These are phyloP conservation scores for Gila orcuttii DNA, from an alignment of 2,113 vertebrate genomes.

Conservation along the genomic window DNA sequence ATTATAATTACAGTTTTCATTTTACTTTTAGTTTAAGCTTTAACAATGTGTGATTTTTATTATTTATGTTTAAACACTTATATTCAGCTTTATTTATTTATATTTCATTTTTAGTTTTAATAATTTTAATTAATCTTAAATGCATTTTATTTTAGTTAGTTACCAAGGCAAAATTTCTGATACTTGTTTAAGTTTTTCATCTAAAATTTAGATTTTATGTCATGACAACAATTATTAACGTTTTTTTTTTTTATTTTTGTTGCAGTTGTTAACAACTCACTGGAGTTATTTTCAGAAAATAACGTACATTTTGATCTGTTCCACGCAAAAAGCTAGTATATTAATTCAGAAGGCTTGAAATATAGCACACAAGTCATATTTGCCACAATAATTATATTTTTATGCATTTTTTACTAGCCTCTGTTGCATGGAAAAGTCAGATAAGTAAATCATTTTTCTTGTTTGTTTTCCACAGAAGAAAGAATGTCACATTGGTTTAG, in stretches of 20 bases:
- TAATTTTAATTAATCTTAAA: background rate
- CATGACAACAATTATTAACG: background rate
- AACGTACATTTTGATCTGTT: background rate
- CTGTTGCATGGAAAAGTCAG: background rate
- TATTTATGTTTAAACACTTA: background rate
- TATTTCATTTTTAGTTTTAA: background rate
- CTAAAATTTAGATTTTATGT: background rate
- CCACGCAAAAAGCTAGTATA: background rate
- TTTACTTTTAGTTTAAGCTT: background rate
- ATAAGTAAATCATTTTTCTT: background rate
- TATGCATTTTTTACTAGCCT: background rate
- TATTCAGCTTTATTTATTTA: background rate
- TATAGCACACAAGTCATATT: background rate
- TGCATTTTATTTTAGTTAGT: background rate
- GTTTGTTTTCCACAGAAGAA: background rate
- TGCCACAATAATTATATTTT: background rate
- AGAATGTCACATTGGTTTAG: background rate
- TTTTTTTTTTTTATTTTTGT: background rate
- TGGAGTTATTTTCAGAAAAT: background rate
- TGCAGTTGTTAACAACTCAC: background rate
- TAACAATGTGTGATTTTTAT: background rate
- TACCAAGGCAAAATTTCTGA: background rate
- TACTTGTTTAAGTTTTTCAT: background rate
- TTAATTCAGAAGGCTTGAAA: background rate
- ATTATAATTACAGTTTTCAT: background rate